These are phyloP conservation scores for Hemichromis elongatus DNA, from an alignment of 2,113 vertebrate species.

Conservation along the genomic window DNA sequence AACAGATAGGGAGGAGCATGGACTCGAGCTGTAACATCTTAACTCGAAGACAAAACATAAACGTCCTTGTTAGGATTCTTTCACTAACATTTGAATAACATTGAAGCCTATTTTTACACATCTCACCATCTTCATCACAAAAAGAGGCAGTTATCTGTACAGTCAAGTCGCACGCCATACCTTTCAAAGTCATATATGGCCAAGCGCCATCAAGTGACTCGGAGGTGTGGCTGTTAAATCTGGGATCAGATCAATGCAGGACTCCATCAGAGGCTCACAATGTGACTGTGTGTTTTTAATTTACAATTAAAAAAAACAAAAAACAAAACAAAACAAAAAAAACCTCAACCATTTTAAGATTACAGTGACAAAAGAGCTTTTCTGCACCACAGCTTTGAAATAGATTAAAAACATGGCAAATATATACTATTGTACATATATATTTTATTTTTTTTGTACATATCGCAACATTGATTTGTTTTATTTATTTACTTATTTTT, in stretches of 20 bases:
- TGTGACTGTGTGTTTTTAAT: neutral
- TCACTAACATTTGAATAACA: neutral
- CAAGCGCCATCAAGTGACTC: neutral
- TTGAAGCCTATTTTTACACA: neutral
- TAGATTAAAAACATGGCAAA: neutral
- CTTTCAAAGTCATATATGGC: neutral
- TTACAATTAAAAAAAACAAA: neutral
- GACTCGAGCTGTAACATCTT: neutral
- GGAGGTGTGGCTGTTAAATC: neutral
- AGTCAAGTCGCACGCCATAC: neutral
- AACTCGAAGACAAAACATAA: neutral
- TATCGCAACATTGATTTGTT: neutral
- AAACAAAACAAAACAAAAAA: neutral
- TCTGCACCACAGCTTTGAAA: neutral
- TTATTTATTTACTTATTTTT: neutral
- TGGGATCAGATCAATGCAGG: rapidly evolving
- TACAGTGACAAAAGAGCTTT: neutral
- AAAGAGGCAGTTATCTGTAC: neutral
- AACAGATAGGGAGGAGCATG: neutral
- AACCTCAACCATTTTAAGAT: neutral
- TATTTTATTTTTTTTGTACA: neutral
- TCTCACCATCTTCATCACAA: neutral
- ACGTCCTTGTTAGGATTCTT: rapidly evolving
- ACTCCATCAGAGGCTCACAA: neutral
- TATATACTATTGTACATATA: neutral